These are phyloP conservation scores for Cylloceria caligata DNA, from an alignment of 2,888 invertebrate species.

Conservation along the genomic window DNA sequence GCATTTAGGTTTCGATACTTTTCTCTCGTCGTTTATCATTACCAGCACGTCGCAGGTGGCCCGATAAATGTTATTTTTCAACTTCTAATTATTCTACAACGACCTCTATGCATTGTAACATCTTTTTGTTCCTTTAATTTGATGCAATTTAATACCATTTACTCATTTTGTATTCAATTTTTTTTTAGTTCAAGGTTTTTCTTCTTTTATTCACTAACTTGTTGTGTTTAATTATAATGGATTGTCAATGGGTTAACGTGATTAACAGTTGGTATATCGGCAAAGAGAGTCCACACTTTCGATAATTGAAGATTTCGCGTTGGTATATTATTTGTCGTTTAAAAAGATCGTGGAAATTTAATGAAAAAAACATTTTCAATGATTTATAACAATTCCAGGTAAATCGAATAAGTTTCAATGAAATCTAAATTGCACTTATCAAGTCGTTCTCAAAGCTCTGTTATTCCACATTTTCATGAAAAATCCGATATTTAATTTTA, in stretches of 20 bases:
- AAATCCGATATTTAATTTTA: not conserved
- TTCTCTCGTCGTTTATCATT: slow-evolving; percentile 20
- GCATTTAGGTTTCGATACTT: slow-evolving; percentile 12
- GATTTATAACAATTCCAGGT: not conserved
- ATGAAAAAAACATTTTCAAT: not conserved
- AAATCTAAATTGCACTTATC: not conserved
- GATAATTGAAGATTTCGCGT: not conserved
- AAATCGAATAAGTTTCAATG: not conserved
- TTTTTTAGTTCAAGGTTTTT: slow-evolving; percentile 1
- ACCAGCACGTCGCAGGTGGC: slow-evolving; percentile 50
- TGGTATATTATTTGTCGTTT: too few species aligned
- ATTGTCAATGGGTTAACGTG: not conserved
- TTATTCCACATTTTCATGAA: not conserved
- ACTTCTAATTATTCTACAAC: slow-evolving; percentile 13
- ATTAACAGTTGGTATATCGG: not conserved
- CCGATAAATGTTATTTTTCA: slow-evolving; percentile 29
- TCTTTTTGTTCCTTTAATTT: not conserved
- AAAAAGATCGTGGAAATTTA: too few species aligned
- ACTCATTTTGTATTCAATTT: not conserved
- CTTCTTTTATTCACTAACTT: not conserved
- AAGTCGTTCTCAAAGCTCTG: not conserved
- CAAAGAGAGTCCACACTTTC: not conserved
- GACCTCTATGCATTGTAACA: not conserved
- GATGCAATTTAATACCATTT: not conserved
- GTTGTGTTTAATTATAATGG: not conserved